Conservation (phyloP, 2,113 vertebrate species). For the Eulemur macaco region DNA sequence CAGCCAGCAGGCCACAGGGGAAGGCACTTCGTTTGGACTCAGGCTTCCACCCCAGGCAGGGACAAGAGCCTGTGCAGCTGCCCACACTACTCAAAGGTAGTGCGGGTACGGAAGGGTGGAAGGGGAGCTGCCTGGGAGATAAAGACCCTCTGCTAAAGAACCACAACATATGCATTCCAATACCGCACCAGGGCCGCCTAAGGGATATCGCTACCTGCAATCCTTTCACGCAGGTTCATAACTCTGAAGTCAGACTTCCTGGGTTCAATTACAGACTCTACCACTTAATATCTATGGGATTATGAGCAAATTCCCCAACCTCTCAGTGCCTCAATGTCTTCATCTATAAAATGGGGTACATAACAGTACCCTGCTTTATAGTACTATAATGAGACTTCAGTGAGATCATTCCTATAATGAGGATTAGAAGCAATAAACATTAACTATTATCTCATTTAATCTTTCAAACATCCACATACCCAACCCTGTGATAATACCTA, state of each 20-base stretch:
- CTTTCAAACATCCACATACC: accelerated
- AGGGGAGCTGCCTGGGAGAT: not conserved
- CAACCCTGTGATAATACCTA: no score
- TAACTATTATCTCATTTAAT: not conserved
- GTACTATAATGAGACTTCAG: accelerated
- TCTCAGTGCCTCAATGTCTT: not conserved
- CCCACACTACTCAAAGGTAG: not conserved
- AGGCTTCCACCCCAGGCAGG: not conserved
- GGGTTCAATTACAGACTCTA: not conserved
- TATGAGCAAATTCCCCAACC: not conserved
- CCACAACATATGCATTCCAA: no score
- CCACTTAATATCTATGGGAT: not conserved
- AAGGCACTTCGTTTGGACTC: not conserved
- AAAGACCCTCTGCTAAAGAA: not conserved
- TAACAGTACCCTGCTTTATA: not conserved
- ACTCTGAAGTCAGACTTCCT: not conserved
- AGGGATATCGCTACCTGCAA: not conserved
- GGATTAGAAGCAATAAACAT: not conserved
- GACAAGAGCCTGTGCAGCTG: not conserved
- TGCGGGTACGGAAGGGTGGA: not conserved
- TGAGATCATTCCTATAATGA: not conserved
- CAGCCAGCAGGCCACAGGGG: not conserved
- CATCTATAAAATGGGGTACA: accelerated
- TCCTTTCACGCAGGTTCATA: not conserved
- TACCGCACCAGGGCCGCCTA: no score